Conservation (phyloP, 2,888 invertebrate species). For the Sphinx pinastri region DNA sequence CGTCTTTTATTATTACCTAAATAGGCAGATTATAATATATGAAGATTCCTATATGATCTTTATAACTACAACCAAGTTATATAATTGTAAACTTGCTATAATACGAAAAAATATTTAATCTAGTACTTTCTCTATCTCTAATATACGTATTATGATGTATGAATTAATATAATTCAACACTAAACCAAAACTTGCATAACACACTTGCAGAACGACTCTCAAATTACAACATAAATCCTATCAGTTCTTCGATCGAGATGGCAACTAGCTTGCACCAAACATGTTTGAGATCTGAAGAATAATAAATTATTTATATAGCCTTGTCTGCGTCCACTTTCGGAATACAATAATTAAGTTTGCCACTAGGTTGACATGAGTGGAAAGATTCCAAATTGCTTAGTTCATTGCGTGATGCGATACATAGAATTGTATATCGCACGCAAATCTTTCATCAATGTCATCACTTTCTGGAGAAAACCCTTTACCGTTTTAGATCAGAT, state of each 20-base stretch:
- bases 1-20: too few relatives aligned
- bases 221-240: slow-evolving; percentile 1
- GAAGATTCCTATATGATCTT: too few relatives aligned
- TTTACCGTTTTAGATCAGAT: background rate
- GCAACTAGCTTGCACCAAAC: background rate
- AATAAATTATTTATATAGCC: slow-evolving; percentile 20
- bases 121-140: background rate
- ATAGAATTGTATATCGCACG: slow-evolving; percentile 16
- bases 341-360: background rate
- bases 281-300: background rate
- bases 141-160: background rate
- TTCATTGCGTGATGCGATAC: background rate
- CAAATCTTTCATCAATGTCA: slow-evolving; percentile 1
- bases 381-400: slow-evolving; percentile 11
- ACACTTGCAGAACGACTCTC: background rate
- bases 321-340: slow-evolving; percentile 10
- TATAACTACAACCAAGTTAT: too few relatives aligned
- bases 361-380: slow-evolving; percentile 11
- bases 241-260: background rate
- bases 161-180: background rate
- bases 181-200: background rate
- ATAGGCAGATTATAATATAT: too few relatives aligned
- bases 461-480: slow-evolving; percentile 19
- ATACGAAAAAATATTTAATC: too few relatives aligned
- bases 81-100: too few relatives aligned